Evolutionary conservation across 1,140 invertebrate species (phyloP), one percentile per base, ranked within the genome.

Genomic region (Brachionus manjavacas): DNA sequence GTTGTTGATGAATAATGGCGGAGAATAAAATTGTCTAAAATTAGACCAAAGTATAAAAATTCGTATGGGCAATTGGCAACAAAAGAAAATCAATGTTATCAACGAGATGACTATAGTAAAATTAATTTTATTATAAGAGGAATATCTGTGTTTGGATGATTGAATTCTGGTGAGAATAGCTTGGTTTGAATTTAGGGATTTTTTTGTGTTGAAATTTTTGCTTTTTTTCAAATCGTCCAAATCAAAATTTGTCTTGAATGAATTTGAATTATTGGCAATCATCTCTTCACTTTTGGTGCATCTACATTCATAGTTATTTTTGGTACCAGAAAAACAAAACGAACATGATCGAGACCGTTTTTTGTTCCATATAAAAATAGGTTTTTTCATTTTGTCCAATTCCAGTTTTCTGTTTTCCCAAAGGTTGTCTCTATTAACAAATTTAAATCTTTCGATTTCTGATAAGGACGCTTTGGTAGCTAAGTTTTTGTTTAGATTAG

Each of bases 51-150:
- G 28, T 25, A 68, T 41, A 25, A 83, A 68, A 28, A 72, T 72
- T 49, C 81, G 20, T 0, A 83, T 68, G 9, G 81, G 81, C 20
- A 83, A 46, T 72, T 83, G 81, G 11, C 81, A 83, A 72, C 60
- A 68, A 55, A 83, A 83, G 70, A 83, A 83, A 31, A 46, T 52
- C 4, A 83, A 41, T 46, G 81, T 70, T n/a, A 83, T 52, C 31
- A 83, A 39, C 8, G 60, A 83, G 4, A 83, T 83, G 20, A 83
- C 31, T 20, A 83, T 41, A 25, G 81, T 83, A 11, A 64, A 81
- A 28, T 81, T 81, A 46, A 81, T 39, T 35, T 46, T 81, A 28
- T 81, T 81, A 39, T 72, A 72, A 4, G 31, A 72, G 1, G 68
- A 16, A 16, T 14, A 35, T 39, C 3, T 23, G 41, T 7, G 25